Evolutionary conservation across 37 sponge, comb jelly and placozoan species (phyloP).

Genomic region (Spongia lamella): DNA sequence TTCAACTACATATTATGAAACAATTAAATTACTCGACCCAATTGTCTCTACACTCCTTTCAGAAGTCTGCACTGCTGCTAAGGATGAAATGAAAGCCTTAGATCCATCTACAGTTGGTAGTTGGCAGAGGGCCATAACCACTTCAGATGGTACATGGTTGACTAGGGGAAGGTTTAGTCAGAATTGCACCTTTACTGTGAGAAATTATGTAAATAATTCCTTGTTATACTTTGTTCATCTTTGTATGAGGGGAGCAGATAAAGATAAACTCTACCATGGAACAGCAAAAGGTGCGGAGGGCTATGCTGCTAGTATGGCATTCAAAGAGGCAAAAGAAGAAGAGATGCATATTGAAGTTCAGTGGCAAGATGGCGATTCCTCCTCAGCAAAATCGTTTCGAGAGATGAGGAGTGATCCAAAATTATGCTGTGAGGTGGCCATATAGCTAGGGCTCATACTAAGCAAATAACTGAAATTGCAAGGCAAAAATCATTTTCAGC

Average conservation of each 20-base stretch:
- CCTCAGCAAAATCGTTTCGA: slow-evolving; percentile 8
- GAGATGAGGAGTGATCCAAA: neutral
- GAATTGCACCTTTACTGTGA: slow-evolving; percentile 28
- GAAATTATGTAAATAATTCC: slow-evolving; percentile 23
- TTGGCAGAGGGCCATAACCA: slow-evolving; percentile 29
- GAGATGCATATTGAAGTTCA: slow-evolving; percentile 16
- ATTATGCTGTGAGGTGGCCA: slow-evolving; percentile 37
- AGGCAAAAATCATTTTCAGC: neutral
- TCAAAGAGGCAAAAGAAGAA: slow-evolving; percentile 8
- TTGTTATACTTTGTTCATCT: slow-evolving; percentile 27
- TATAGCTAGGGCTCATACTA: slow-evolving; percentile 15
- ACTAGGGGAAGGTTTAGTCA: slow-evolving; percentile 15
- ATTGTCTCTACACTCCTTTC: slow-evolving; percentile 6
- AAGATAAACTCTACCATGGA: slow-evolving; percentile 32
- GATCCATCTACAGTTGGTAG: neutral
- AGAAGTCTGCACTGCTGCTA: slow-evolving; percentile 1
- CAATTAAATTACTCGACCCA: slow-evolving; percentile 2
- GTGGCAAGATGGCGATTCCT: slow-evolving; percentile 52
- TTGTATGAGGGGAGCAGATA: slow-evolving; percentile 18
- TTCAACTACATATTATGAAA: neutral
- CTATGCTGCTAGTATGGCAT: slow-evolving; percentile 7
- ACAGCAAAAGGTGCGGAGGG: slow-evolving; percentile 41
- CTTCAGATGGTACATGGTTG: slow-evolving; percentile 24
- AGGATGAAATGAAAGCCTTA: slow-evolving; percentile 12
- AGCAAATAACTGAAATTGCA: neutral